A percentile compares a stretch with the other conserved stretches of the same genome.
phyloP scores from a whole-genome alignment of 2,797 vertebrate genomes.

The Phalloptychus januarius region DNA sequence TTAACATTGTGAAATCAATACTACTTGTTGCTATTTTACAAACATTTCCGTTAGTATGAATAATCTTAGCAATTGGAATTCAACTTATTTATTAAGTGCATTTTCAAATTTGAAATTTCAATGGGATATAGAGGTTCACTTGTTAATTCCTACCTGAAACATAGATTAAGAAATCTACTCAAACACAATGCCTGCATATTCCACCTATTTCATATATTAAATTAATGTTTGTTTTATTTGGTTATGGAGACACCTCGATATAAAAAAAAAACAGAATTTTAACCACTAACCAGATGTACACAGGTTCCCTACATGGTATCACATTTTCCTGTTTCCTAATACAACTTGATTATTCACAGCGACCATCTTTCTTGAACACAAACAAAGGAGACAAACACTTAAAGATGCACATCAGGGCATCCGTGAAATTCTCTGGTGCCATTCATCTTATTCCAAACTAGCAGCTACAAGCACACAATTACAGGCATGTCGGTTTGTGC shows the following conservation, averaged over 20 bases:
- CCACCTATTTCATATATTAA: not conserved
- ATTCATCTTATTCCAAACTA: conserved; percentile 30
- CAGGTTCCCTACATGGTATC: conserved; percentile 32
- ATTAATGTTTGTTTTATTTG: not conserved
- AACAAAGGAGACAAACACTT: conserved; percentile 25
- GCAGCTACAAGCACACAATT: conserved; percentile 20
- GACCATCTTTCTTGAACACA: conserved; percentile 3
- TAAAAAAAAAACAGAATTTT: not conserved
- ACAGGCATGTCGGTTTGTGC: conserved; percentile 24
- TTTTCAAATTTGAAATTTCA: not conserved
- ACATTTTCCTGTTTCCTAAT: conserved; percentile 26
- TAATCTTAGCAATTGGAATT: not conserved
- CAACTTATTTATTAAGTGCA: not conserved
- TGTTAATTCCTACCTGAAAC: not conserved
- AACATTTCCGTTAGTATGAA: not conserved
- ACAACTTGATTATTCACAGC: conserved; percentile 29
- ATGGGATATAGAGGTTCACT: not conserved
- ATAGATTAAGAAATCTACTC: not conserved
- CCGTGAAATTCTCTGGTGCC: conserved; percentile 9
- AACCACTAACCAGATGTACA: conserved; percentile 26
- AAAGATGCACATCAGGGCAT: conserved; percentile 8
- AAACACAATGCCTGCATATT: not conserved
- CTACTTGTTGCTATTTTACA: not conserved
- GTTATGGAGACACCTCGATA: not conserved
- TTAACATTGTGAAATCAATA: not conserved